These are phyloP conservation scores for Gymnarchus niloticus DNA, from an alignment of 2,113 vertebrate genomes.

Conservation along the genomic window DNA sequence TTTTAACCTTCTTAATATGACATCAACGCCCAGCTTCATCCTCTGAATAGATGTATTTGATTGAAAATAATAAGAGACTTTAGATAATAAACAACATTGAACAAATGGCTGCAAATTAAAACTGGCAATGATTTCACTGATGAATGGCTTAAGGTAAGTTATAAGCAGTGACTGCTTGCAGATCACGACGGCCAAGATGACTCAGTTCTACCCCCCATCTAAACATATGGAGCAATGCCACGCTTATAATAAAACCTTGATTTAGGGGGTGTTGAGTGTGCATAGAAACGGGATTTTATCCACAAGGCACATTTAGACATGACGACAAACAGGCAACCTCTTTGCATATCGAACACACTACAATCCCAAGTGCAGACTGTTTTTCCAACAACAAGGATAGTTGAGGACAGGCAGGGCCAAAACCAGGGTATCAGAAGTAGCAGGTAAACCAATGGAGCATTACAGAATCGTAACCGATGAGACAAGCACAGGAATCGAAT, in stretches of 20 bases:
- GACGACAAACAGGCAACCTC: not conserved
- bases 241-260: not conserved
- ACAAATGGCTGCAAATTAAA: not conserved
- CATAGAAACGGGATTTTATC: not conserved
- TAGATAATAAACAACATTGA: not conserved
- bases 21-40: not conserved
- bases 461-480: no score
- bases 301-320: no score
- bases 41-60: not conserved
- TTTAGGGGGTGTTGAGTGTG: not conserved
- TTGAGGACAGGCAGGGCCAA: no score
- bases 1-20: not conserved
- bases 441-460: no score
- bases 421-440: no score
- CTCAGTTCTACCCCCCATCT: not conserved
- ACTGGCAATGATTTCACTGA: not conserved
- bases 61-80: not conserved
- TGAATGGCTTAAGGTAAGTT: not conserved
- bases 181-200: not conserved
- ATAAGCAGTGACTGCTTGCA: not conserved
- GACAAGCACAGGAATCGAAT: no score
- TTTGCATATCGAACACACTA: not conserved
- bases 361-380: not conserved
- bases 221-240: not conserved
- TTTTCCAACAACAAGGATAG: not conserved